Base-by-base conservation (phyloP, 2,113 vertebrate species). In the Notothenia rossii region DNA sequence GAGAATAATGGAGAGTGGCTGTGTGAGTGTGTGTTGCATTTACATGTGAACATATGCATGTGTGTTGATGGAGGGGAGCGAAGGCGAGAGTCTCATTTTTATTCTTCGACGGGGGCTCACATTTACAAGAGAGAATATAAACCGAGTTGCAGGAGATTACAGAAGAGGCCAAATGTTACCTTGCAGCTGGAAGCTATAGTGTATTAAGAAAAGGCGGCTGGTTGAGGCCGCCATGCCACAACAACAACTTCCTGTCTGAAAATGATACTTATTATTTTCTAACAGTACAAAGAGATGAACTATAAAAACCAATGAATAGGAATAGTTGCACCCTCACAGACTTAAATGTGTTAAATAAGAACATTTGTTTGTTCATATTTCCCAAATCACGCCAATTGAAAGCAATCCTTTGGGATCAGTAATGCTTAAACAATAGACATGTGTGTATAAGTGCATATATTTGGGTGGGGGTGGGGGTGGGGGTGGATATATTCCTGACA, bases 41-140 rank as follows among this genome's bases (percentile, higher is more conserved):
- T 92, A 81, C 87, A 88, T 91, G 91, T 79, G 88, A 84, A 83
- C 85, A 84, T 86, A 85, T 85, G 90, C 85, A 88, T 87, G 83
- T 88, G 89, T 85, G 84, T 80, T 74, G 82, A 82, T 70, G 56
- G 71, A 79, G 56, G 88, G 36, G 91, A 92, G n/a, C 46, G 73
- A 64, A 7, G 45, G 54, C 29, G 61, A 58, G 71, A 92, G 92
- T 91, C 96, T 92, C 53, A 95, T 96, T 94, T 94, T 95, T 95
- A 96, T 96, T 96, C 94, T 75, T 84, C 83, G 89, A 95, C 75
- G 36, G 75, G 36, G 77, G 95, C 94, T 95, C 95, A 92, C 93
- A 96, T 96, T 96, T 96, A 95, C 95, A 96, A 95, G 94, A 49
- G 61, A 95, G 94, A 96, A 96, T 96, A 95, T 88, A 90, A 93